phyloP scores from a whole-genome alignment of 2,113 vertebrate genomes.

The Ovis aries region ARS-UI_Ramb_v3.0 NC_056065.1:37741001-37741500 shows the following conservation, averaged over 20 bases:
- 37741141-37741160: no score
- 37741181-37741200: no score
- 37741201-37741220: no score
- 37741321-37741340: not conserved
- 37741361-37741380: not conserved
- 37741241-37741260: no score
- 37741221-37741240: no score
- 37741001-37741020: no score
- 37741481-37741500: not conserved
- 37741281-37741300: not conserved
- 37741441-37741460: slow-evolving; percentile 37
- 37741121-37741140: no score
- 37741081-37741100: no score
- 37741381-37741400: slow-evolving; percentile 34
- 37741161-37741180: no score
- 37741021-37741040: accelerated
- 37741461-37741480: slow-evolving; percentile 28
- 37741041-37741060: no score
- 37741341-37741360: slow-evolving; percentile 1
- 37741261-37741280: not conserved
- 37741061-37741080: no score
- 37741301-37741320: not conserved
- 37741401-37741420: slow-evolving; percentile 6
- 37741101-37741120: no score
- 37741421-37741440: not conserved